Conservation (phyloP, 2,797 vertebrate genomes). For the Acrossocheilus fasciatus region DNA sequence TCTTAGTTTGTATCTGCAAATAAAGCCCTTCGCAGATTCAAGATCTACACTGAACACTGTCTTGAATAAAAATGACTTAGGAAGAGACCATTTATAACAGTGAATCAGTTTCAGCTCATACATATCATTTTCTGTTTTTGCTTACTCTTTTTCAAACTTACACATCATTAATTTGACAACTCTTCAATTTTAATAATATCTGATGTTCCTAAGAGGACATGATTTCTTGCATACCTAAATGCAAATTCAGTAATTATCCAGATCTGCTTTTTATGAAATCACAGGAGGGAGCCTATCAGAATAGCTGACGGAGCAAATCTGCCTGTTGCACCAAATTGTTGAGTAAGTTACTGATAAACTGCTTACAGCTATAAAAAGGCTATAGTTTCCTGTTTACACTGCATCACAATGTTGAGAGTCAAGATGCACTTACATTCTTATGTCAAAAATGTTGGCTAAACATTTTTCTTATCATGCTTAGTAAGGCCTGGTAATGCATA, state of each 20-base stretch:
- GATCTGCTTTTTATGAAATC: constrained; percentile 55
- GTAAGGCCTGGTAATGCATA: neutral
- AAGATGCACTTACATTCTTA: constrained; percentile 4
- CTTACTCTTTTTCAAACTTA: constrained; percentile 61
- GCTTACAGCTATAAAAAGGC: constrained; percentile 5
- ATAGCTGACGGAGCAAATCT: constrained; percentile 57
- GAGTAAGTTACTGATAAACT: constrained; percentile 54
- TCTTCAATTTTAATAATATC: constrained; percentile 60
- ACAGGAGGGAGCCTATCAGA: constrained; percentile 26
- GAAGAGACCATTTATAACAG: neutral
- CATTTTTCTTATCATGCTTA: constrained; percentile 11
- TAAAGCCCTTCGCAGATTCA: neutral
- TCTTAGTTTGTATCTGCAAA: neutral
- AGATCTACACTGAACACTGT: neutral
- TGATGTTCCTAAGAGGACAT: constrained; percentile 44
- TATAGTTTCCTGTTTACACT: constrained; percentile 4
- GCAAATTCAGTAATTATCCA: constrained; percentile 66
- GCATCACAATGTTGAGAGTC: neutral
- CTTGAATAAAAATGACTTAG: constrained; percentile 1
- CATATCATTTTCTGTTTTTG: constrained; percentile 53
- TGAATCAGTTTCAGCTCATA: constrained; percentile 9
- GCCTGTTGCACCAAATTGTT: constrained; percentile 48
- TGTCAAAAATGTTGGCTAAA: neutral
- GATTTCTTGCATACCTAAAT: constrained; percentile 58
- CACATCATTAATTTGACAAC: constrained; percentile 67